A percentile compares a stretch with the other conserved stretches of the same genome.
Conservation (phyloP, 2,888 invertebrate species). For the Drosophila pegasa region DNA sequence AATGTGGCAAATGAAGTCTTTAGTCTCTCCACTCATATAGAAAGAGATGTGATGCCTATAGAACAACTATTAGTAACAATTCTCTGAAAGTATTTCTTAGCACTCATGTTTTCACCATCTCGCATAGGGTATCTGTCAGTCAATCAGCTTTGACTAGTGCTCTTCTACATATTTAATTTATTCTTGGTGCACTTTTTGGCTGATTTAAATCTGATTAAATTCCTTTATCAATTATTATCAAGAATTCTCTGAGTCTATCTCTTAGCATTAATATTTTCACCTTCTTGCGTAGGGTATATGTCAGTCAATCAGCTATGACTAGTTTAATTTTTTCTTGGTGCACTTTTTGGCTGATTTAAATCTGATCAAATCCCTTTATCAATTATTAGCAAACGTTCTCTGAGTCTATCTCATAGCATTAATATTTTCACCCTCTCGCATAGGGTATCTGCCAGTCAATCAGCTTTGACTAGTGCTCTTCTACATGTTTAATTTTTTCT, state of each 20-base stretch:
- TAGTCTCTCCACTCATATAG: background rate
- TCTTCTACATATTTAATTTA: background rate
- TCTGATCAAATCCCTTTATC: no score
- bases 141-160: background rate
- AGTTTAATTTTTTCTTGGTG: slow-evolving; percentile 9
- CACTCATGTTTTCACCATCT: background rate
- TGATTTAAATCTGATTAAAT: no score
- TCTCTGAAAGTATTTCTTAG: no score
- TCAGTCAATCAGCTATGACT: background rate
- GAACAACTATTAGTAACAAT: no score
- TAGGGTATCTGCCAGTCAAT: slow-evolving; percentile 28
- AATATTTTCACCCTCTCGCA: background rate
- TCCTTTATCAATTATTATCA: no score
- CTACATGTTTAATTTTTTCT: slow-evolving; percentile 3
- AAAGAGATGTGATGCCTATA: background rate
- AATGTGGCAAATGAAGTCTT: background rate
- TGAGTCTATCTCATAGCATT: no score
- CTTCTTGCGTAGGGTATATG: slow-evolving; percentile 20
- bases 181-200: slow-evolving; percentile 33
- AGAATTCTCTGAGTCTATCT: no score
- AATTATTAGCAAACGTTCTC: no score
- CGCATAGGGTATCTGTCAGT: slow-evolving; percentile 30
- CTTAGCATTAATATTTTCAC: background rate
- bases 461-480: background rate
- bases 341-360: slow-evolving; percentile 24